Base-by-base conservation (phyloP, 2,888 invertebrate species). In the Diadegma fenestrale region DNA sequence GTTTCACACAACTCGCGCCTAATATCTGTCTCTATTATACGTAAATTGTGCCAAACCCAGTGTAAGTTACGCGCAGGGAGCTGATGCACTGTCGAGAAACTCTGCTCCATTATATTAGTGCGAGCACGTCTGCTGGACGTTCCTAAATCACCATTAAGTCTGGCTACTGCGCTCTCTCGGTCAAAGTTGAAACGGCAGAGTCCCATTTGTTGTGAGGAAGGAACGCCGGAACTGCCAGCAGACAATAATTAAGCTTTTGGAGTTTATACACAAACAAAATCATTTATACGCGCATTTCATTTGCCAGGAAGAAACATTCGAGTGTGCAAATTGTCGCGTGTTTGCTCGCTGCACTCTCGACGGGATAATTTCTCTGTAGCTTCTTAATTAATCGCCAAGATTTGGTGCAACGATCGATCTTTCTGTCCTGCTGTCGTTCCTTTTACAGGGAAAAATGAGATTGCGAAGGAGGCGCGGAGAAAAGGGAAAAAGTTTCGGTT, bases 101-200 rank as follows among this genome's bases (percentile, higher is more conserved):
- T 82, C 84, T 68, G 73, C 82, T 84, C 77, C 69, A 86, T 86
- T 86, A 84, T 82, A 48, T 76, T 73, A 71, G 73, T 54, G 37
- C 37, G 82, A 51, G 33, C 63, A 76, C 66, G 79, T 79, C 72
- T 73, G 80, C 68, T 51, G 37, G 41, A 33, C 83, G 51, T 80
- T 77, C 63, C 80, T 80, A 72, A 61, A 77, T 84, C 76, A 68
- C 73, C 75, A 61, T 80, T 84, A 77, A 71, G 37, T 69, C 84
- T 87, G 87, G 54, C 78, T 85, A 10, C 37, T 37, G 37, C 33
- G 33, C 64, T 69, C 64, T 64, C 85, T 73, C 71, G 84, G 77
- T 86, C 71, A 76, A 45, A 68, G 66, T 75, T 63, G 81, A 61
- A 80, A 87, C 75, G 75, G 30, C 30, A 33, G n/a, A n/a, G 75